A percentile compares a stretch with the other conserved stretches of the same genome.
These are phyloP conservation scores for Trichosurus vulpecula DNA, from an alignment of 2,797 vertebrate species.

Conservation along the genomic window DNA sequence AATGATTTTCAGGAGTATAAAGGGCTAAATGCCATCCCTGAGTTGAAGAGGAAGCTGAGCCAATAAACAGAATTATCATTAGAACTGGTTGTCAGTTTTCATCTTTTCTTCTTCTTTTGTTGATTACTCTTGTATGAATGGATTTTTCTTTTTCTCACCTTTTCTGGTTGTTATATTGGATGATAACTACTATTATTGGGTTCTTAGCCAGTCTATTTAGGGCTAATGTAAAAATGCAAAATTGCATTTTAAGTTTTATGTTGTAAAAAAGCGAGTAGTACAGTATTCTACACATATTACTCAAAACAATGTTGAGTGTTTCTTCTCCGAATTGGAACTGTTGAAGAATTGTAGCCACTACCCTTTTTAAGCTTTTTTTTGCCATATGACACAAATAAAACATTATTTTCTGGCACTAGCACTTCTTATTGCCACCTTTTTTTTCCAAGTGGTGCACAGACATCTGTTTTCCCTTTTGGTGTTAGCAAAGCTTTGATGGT, in stretches of 20 bases:
- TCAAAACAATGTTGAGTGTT: background rate
- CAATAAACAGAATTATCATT: background rate
- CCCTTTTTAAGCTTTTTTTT: background rate
- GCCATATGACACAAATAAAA: no score
- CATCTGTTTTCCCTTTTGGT: background rate
- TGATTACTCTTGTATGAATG: background rate
- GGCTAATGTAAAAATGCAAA: background rate
- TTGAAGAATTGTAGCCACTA: background rate
- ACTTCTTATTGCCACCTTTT: background rate
- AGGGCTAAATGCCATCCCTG: background rate
- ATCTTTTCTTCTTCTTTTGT: conserved; percentile 28
- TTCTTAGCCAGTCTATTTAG: background rate
- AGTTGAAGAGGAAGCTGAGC: background rate
- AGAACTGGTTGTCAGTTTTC: background rate
- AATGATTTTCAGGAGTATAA: background rate
- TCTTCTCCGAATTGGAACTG: background rate
- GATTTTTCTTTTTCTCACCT: conserved; percentile 4
- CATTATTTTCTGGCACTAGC: background rate
- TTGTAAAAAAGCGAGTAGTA: background rate
- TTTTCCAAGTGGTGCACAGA: background rate
- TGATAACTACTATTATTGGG: background rate
- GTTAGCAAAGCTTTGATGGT: background rate
- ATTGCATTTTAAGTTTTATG: background rate
- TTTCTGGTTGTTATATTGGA: background rate
- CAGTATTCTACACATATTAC: background rate